A percentile compares a stretch with the other conserved stretches of the same genome.
Evolutionary conservation across 1,140 invertebrate genomes (phyloP).

Genomic region (Calycopis cecrops): DNA sequence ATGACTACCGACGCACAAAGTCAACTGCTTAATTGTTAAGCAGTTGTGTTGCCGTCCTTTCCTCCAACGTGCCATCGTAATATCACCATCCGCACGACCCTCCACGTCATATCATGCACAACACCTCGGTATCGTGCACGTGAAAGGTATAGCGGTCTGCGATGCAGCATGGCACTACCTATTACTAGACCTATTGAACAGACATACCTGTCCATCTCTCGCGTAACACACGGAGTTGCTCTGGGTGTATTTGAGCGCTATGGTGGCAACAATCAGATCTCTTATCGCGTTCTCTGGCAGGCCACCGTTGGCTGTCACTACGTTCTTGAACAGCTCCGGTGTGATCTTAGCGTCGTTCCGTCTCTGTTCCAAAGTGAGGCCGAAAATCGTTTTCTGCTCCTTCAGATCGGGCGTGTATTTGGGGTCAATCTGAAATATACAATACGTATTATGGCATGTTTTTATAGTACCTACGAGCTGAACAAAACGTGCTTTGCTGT

Average conservation of each 20-base stretch:
- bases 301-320: slow-evolving; percentile 85
- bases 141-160: too few species aligned
- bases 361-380: slow-evolving; percentile 93
- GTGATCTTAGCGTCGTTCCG: slow-evolving; percentile 93
- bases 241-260: slow-evolving; percentile 98
- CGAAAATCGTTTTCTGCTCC: slow-evolving; percentile 93
- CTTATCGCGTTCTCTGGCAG: slow-evolving; percentile 86
- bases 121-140: too few species aligned
- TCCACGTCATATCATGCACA: too few species aligned
- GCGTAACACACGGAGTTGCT: slow-evolving; percentile 97
- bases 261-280: slow-evolving; percentile 96
- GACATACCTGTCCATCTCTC: slow-evolving; percentile 62
- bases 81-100: too few species aligned
- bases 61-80: too few species aligned
- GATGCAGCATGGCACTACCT: too few species aligned
- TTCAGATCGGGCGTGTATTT: slow-evolving; percentile 86
- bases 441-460: not conserved
- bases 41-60: too few species aligned
- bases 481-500: too few species aligned
- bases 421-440: slow-evolving; percentile 86
- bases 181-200: too few species aligned
- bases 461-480: too few species aligned
- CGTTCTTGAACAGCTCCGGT: slow-evolving; percentile 86
- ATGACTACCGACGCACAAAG: too few species aligned
- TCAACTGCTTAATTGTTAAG: too few species aligned